Conservation (phyloP, 2,113 vertebrate genomes). For the Naja naja region DNA sequence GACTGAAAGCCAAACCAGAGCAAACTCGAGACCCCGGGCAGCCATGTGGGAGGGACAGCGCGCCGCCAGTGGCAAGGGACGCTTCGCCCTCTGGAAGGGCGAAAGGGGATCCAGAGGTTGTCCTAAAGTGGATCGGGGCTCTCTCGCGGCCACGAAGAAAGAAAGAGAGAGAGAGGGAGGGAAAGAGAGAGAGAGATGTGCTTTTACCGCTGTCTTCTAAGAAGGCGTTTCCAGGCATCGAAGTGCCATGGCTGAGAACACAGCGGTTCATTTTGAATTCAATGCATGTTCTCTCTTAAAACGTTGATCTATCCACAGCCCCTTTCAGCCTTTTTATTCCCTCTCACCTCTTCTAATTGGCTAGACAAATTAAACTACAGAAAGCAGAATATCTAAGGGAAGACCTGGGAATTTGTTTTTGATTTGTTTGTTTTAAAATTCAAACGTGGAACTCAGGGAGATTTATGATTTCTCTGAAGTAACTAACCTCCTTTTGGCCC, state of each 20-base stretch:
- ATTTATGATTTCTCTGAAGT: background rate
- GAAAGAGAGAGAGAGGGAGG: background rate
- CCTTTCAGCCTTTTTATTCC: background rate
- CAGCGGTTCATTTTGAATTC: background rate
- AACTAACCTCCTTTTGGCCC: background rate
- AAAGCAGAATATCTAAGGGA: background rate
- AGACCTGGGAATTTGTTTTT: background rate
- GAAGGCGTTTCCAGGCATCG: background rate
- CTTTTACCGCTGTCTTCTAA: conserved; percentile 34
- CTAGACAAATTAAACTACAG: background rate
- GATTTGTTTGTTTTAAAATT: background rate
- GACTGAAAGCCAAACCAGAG: conserved; percentile 53
- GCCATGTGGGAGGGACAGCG: background rate
- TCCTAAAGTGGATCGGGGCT: background rate
- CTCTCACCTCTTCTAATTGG: background rate
- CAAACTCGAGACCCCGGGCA: background rate
- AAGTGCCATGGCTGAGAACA: background rate
- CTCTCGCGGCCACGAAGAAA: background rate
- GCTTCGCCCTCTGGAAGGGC: background rate
- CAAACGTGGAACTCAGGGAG: background rate
- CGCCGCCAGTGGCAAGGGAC: too few relatives aligned
- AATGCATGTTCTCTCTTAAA: background rate
- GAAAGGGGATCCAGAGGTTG: background rate
- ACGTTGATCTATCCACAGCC: too few relatives aligned
- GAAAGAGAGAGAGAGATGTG: background rate